A percentile compares a stretch with the other conserved stretches of the same genome.
Conservation (phyloP, 2,797 vertebrate genomes). For the Eremophila alpestris region DNA sequence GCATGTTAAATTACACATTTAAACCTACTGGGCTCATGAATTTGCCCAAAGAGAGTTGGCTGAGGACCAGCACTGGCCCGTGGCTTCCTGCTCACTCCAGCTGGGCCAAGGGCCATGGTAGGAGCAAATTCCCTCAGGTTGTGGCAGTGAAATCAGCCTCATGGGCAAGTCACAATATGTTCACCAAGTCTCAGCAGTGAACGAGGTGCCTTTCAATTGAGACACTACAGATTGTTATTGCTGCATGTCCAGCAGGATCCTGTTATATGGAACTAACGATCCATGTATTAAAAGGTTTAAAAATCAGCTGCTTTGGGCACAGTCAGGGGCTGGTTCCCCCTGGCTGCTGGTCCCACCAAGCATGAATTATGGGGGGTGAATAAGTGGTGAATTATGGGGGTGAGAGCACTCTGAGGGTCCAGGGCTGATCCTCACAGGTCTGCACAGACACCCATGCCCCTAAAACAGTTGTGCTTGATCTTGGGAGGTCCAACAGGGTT, state of each 20-base stretch:
- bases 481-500: accelerated
- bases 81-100: accelerated
- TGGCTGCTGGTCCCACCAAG: background rate
- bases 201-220: background rate
- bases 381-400: accelerated
- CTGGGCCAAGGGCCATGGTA: background rate
- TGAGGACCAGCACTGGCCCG: accelerated
- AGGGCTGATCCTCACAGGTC: background rate
- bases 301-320: background rate
- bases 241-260: background rate
- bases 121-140: no score
- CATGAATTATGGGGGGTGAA: no score
- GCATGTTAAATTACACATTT: background rate
- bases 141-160: accelerated
- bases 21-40: background rate
- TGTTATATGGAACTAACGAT: background rate
- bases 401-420: no score
- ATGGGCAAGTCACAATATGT: accelerated
- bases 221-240: background rate
- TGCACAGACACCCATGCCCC: background rate
- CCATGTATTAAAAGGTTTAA: background rate
- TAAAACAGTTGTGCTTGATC: background rate
- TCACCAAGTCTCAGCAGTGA: background rate
- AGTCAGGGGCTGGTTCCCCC: background rate
- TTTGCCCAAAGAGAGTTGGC: background rate